Evolutionary conservation across 2,888 invertebrate genomes (phyloP).

Genomic region (Dione vanillae): DNA sequence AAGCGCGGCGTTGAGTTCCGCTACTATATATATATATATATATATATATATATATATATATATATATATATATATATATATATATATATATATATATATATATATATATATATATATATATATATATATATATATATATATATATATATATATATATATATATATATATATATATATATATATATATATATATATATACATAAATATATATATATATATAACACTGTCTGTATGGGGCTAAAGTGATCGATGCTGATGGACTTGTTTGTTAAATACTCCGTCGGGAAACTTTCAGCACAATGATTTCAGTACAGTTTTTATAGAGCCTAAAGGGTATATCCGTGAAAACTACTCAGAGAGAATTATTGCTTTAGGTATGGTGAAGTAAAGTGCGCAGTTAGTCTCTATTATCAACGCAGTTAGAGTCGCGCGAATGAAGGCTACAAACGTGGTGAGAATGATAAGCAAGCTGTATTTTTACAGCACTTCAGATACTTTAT

Average conservation of each 20-base stretch:
- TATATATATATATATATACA: no score
- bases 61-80: no score
- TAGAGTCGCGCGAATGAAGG: conserved; percentile 81
- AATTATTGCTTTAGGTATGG: conserved; percentile 77
- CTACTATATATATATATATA: no score
- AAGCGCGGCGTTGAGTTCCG: no score
- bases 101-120: no score
- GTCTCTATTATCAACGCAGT: conserved; percentile 82
- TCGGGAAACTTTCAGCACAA: conserved; percentile 31
- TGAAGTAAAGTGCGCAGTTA: conserved; percentile 78
- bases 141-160: no score
- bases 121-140: no score
- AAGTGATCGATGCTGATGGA: neutral
- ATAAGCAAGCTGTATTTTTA: conserved; percentile 68
- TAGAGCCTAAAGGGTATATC: conserved; percentile 33
- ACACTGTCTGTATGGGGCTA: conserved; percentile 3
- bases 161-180: no score
- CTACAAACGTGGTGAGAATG: conserved; percentile 76
- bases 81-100: no score
- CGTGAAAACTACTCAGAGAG: conserved; percentile 30
- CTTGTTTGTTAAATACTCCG: conserved; percentile 38
- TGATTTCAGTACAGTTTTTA: conserved; percentile 41
- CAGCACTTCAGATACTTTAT: conserved; percentile 40
- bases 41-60: no score
- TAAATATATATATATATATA: no score